Conservation (phyloP, 2,888 invertebrate species). For the Lithophane semibrunnea region DNA sequence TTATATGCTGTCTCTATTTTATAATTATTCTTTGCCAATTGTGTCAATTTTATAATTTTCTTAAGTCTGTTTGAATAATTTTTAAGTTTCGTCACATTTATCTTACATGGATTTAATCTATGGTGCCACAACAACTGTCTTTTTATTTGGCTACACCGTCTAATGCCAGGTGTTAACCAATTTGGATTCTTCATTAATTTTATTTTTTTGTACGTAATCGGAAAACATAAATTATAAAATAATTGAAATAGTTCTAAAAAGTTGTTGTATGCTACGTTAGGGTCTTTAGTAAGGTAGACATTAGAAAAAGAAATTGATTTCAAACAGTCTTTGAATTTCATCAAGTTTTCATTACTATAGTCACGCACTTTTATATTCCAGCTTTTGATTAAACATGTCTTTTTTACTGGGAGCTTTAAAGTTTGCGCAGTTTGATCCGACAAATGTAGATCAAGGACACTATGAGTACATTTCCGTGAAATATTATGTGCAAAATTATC, state of each 20-base stretch:
- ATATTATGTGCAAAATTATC: conserved; percentile 3
- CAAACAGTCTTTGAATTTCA: not conserved
- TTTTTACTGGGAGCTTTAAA: conserved; percentile 7
- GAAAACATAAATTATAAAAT: conserved; percentile 5
- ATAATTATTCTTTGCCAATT: not conserved
- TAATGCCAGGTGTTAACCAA: not conserved
- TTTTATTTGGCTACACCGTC: too few species aligned
- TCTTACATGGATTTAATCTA: not conserved
- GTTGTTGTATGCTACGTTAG: not conserved
- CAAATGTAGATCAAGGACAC: not conserved
- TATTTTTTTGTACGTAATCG: not conserved
- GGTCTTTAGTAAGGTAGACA: not conserved
- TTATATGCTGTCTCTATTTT: not conserved
- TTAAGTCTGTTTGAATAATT: not conserved
- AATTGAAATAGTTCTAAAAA: not conserved
- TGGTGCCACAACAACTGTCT: too few species aligned
- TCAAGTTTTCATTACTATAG: not conserved
- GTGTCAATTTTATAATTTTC: not conserved
- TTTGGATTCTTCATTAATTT: conserved; percentile 7
- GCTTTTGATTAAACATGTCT: conserved; percentile 7
- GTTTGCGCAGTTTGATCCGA: conserved; percentile 6
- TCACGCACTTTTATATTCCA: not conserved
- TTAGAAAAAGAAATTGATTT: not conserved
- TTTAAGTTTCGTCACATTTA: not conserved
- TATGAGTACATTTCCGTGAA: conserved; percentile 1